These are phyloP conservation scores for Chrosomus eos DNA, from an alignment of 2,797 vertebrate species.

Conservation along the genomic window DNA sequence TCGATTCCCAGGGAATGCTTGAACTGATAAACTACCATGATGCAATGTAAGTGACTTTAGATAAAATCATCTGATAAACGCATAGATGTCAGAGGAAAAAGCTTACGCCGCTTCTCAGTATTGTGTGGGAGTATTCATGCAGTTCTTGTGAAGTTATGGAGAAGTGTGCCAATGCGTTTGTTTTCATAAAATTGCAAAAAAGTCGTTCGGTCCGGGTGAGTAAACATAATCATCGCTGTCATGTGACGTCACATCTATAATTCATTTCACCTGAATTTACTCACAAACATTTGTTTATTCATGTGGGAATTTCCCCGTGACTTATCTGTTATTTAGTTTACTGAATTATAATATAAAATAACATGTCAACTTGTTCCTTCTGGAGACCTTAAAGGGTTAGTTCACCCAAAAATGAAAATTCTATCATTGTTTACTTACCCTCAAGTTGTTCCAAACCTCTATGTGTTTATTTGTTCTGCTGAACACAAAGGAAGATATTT, in stretches of 20 bases:
- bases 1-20: neutral
- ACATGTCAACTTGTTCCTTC: too few relatives aligned
- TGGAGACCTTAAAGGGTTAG: too few relatives aligned
- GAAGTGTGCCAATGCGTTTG: neutral
- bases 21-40: neutral
- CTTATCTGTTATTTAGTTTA: neutral
- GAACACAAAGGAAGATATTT: too few relatives aligned
- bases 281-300: neutral
- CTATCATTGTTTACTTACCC: too few relatives aligned
- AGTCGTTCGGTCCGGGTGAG: neutral
- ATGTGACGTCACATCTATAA: neutral
- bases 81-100: neutral
- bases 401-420: too few relatives aligned
- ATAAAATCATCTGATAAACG: neutral
- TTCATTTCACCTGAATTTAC: neutral
- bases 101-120: too few relatives aligned
- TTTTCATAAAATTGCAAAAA: neutral
- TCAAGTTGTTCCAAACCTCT: too few relatives aligned
- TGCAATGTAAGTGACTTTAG: neutral
- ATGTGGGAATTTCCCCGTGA: neutral
- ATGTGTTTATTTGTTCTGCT: too few relatives aligned
- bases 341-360: neutral
- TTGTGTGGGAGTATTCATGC: neutral
- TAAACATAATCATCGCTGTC: neutral
- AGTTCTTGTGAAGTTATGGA: neutral